Base-by-base conservation (phyloP, 1,140 invertebrate species). In the Drosophila willistoni region DNA sequence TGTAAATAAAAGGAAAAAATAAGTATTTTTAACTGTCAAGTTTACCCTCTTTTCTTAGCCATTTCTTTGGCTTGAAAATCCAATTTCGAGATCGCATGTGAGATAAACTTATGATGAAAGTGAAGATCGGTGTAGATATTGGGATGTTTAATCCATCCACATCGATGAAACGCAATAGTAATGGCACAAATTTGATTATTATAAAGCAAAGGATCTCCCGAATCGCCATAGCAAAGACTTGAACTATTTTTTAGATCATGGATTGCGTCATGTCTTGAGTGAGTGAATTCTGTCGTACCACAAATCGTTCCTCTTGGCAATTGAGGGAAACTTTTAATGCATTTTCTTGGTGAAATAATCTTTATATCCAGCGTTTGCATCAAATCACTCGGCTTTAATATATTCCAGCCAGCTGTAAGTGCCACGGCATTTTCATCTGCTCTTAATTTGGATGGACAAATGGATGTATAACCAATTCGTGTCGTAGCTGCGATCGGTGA, bases 121-220 rank as follows among this genome's bases (percentile, higher is more conserved):
- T 34, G n/a, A 12, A 72, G 57, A 3, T 72, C 65, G 14, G 70
- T 72, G n/a, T 62, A 64, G 14, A 73, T 36, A 36, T 61, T 47
- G 14, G 67, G 71, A 19, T 64, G 29, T 9, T 55, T 51, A 7
- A 19, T 2, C 2, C 44, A 7, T 9, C 55, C 56, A 29, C 64
- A 72, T n/a, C 36, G 17, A 3, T 47, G 57, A 25, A 68, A 61
- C 12, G 12, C 70, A 7, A 68, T 60, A 3, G 65, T 64, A 36
- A 72, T 22, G 13, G 64, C 70, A 10, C 70, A 72, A 4, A 72
- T 7, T 13, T 68, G 41, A 5, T 36, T 60, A 2, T 34, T 14
- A 9, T 42, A 36, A 25, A 67, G 12, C 42, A 72, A 34, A 5
- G 70, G 70, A 68, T 56, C 36, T 0, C 70, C 70, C 44, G 70